phyloP scores from a whole-genome alignment of 2,888 invertebrate genomes.

The Cosmorhoe ocellata region DNA sequence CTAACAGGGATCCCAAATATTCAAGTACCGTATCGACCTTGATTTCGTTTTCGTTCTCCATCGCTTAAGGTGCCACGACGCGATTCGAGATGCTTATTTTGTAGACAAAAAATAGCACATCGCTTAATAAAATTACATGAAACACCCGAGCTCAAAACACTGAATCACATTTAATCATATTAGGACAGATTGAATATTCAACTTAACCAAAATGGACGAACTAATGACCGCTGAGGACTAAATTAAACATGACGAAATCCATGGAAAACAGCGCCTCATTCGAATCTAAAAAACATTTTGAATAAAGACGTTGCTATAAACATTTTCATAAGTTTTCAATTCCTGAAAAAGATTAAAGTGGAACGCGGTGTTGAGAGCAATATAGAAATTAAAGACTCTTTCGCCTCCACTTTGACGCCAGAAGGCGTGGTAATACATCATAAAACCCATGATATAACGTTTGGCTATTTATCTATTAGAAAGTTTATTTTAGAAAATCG shows the following conservation, averaged over 20 bases:
- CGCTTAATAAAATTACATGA: conserved; percentile 25
- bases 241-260: conserved; percentile 32
- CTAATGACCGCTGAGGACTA: conserved; percentile 25
- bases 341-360: conserved; percentile 41
- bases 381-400: conserved; percentile 31
- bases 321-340: conserved; percentile 42
- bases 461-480: conserved; percentile 25
- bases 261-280: conserved; percentile 30
- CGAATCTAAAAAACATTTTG: conserved; percentile 40
- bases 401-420: conserved; percentile 34
- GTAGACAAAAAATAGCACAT: conserved; percentile 57
- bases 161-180: conserved; percentile 28
- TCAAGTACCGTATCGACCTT: conserved; percentile 72
- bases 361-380: conserved; percentile 39
- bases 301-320: conserved; percentile 27
- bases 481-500: conserved; percentile 25
- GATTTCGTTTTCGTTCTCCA: conserved; percentile 73
- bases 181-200: conserved; percentile 30
- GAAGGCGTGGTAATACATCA: conserved; percentile 35
- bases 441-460: conserved; percentile 36
- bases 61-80: conserved; percentile 35
- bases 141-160: conserved; percentile 8
- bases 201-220: conserved; percentile 21
- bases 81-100: conserved; percentile 47
- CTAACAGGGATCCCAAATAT: conserved; percentile 60